Base-by-base conservation (phyloP, 2,888 invertebrate genomes). In the Trilocha varians region DNA sequence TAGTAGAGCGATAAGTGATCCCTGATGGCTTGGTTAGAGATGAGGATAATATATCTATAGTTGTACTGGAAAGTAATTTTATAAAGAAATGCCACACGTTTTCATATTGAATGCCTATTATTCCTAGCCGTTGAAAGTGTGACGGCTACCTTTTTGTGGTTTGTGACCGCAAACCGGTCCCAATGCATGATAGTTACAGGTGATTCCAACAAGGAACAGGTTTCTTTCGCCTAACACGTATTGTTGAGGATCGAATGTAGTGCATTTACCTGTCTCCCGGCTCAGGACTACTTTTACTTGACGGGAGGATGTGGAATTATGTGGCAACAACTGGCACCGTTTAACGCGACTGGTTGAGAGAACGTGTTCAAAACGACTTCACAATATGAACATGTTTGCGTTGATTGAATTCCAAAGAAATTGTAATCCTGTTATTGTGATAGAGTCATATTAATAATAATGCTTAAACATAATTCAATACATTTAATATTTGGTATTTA, bases 91-190 rank as follows among this genome's bases (percentile, higher is more conserved):
- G n/a, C n/a, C n/a, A n/a, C n/a, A n/a, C n/a, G n/a, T n/a, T n/a
- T n/a, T n/a, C n/a, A n/a, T n/a, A n/a, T n/a, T n/a, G n/a, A n/a
- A n/a, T n/a, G 6, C 6, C 25, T 25, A 5, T 25, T 47, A 54
- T 52, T 53, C 45, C 44, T 38, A 42, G 49, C 43, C 47, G 59
- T 59, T 50, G 67, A 70, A 72, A 72, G 70, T 71, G 65, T 70
- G 69, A 70, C 68, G 60, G 53, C 50, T 57, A 65, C 60, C 63
- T 66, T 65, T 66, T 59, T 62, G 70, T 71, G 67, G 72, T 69
- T 66, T 55, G 65, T 70, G 72, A 71, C 70, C 71, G 62, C 71
- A 53, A 69, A 77, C 78, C 73, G 75, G 78, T 79, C 65, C 50
- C 47, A 16, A 52, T 53, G 58, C 63, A 64, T 62, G 62, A 68